Evolutionary conservation across 2,797 vertebrate genomes (phyloP), one percentile per base, ranked within the genome.

Genomic region (Pempheris klunzingeri): DNA sequence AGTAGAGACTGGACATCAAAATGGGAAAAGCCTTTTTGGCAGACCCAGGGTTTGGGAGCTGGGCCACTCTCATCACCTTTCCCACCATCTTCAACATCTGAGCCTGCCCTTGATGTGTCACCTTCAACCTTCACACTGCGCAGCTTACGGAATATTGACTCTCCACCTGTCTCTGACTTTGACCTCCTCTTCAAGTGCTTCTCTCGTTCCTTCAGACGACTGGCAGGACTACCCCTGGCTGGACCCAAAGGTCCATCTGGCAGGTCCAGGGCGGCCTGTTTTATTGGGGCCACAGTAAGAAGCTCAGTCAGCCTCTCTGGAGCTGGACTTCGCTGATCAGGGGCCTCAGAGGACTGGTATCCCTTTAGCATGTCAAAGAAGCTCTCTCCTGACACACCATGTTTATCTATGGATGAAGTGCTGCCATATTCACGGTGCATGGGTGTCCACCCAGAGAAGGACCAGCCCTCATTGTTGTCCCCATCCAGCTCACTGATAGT

Each of bases 391-490:
- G 98, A 98, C 58, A 96, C 97, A 0, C 97, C 98, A 49, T 99
- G 98, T 82, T 99, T 99, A 83, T 99, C 98, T 53, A 99, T 99
- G 5, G 98, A 99, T 5, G 97, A 99, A 34, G 98, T 99, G 93
- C 98, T 99, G 70, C 98, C 98, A 26, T 99, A 99, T 77, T 99
- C 98, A 15, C 98, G 96, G 88, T 99, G 98, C 90, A 99, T 95
- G 34, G 97, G 97, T 0, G 97, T 96, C 91, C 98, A 99, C 0
- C 97, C 97, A 5, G 98, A 97, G 71, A 98, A 99, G 71, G 97
- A 96, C 96, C 98, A 99, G 90, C 98, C 97, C 90, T 99, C 98
- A 24, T 97, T 94, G 72, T 97, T 96, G 38, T 99, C 98, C 38
- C 94, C 96, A 20, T 99, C 98, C 81, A 99, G 95, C 83, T 99